phyloP scores from a whole-genome alignment of 1,140 invertebrate species.

The Portunus trituberculatus region DNA sequence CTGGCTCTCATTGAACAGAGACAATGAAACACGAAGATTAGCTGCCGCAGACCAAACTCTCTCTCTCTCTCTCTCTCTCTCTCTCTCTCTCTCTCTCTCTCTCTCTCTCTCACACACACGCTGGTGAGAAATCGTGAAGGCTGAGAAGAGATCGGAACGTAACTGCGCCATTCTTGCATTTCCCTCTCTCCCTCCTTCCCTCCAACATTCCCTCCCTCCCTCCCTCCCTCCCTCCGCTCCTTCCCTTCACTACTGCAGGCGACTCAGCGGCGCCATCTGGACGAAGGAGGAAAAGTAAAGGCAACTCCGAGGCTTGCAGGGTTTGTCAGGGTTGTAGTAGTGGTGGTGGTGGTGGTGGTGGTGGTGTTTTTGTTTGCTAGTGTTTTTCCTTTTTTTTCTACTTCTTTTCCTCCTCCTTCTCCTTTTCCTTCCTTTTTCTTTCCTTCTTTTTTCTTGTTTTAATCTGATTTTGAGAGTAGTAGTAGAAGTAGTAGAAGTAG shows the following conservation, averaged over 20 bases:
- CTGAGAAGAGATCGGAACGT: neutral
- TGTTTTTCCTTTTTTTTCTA: too few relatives aligned
- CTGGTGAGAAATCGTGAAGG: neutral
- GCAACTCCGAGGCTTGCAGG: too few relatives aligned
- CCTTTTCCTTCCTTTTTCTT: too few relatives aligned
- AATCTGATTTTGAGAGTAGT: too few relatives aligned
- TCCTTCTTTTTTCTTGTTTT: too few relatives aligned
- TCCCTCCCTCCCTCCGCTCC: neutral
- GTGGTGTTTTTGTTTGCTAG: too few relatives aligned
- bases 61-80: neutral
- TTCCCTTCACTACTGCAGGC: neutral
- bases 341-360: too few relatives aligned
- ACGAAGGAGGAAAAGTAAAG: too few relatives aligned
- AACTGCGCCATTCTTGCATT: neutral
- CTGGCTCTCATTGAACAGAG: neutral
- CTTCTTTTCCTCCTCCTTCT: too few relatives aligned
- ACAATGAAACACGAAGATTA: neutral
- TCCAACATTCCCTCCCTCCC: neutral
- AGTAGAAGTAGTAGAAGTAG: too few relatives aligned
- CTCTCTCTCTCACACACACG: slow-evolving; percentile 2
- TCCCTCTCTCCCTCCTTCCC: too few relatives aligned
- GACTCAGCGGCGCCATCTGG: slow-evolving; percentile 27
- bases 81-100: slow-evolving; percentile 20
- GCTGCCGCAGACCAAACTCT: neutral
- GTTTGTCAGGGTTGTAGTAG: too few relatives aligned